Conservation (phyloP, 2,797 vertebrate species). For the Acipenser transmontanus region DNA sequence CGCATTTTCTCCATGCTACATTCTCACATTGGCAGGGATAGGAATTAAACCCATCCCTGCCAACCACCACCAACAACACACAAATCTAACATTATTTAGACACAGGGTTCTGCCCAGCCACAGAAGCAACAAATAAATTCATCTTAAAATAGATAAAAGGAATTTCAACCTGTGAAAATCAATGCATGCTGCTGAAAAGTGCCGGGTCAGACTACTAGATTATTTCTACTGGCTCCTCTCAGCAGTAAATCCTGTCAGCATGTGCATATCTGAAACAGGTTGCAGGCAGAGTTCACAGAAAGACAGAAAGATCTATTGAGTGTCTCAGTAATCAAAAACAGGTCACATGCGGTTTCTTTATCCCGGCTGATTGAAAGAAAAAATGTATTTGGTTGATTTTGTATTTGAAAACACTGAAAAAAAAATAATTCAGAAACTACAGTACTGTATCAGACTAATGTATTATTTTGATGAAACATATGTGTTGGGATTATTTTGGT, state of each 20-base stretch:
- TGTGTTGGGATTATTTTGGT: too few species aligned
- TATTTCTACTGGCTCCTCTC: constrained; percentile 43
- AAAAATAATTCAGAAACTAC: not conserved
- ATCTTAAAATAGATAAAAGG: too few species aligned
- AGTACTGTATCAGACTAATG: not conserved
- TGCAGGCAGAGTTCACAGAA: constrained; percentile 22
- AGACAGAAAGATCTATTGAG: not conserved
- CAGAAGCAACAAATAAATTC: too few species aligned
- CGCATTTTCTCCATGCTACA: too few species aligned
- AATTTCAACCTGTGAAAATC: too few species aligned
- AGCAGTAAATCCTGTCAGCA: constrained; percentile 46
- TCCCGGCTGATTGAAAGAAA: not conserved
- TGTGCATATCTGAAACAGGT: constrained; percentile 26
- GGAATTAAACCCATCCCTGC: too few species aligned
- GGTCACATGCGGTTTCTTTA: not conserved
- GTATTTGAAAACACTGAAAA: not conserved
- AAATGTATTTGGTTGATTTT: not conserved
- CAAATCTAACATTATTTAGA: too few species aligned
- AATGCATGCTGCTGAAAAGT: not conserved
- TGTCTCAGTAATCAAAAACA: constrained; percentile 6
- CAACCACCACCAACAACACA: too few species aligned
- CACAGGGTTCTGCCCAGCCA: too few species aligned
- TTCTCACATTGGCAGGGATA: too few species aligned
- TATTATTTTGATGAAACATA: too few species aligned
- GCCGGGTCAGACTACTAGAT: constrained; percentile 31